These are phyloP conservation scores for Procambarus virginalis DNA, from an alignment of 1,140 invertebrate genomes.

Conservation along the genomic window DNA sequence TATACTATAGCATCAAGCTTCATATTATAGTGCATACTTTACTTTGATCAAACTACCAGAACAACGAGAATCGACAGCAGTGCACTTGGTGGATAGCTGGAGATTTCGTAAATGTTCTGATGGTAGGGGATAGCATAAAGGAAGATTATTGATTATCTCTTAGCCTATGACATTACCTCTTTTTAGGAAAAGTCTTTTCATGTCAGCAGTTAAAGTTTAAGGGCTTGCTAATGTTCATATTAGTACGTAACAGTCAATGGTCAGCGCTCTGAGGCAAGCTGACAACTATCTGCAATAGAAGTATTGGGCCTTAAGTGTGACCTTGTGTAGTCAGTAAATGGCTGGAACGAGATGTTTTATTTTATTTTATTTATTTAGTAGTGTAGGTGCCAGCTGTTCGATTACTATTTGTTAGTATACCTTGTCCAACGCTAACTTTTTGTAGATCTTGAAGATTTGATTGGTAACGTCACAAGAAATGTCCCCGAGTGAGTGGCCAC, in stretches of 20 bases:
- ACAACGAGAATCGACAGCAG: too few relatives aligned
- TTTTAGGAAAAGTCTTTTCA: neutral
- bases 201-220: neutral
- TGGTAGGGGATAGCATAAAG: neutral
- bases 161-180: neutral
- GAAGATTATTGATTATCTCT: neutral
- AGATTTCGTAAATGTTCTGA: too few relatives aligned
- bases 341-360: neutral
- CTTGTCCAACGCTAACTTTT: neutral
- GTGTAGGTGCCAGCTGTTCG: neutral
- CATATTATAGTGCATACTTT: too few relatives aligned
- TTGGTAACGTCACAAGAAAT: neutral
- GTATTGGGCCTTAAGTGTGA: neutral
- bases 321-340: neutral
- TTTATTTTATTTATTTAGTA: neutral
- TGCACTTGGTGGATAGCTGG: too few relatives aligned
- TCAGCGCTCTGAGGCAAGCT: neutral
- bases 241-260: neutral
- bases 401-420: slow-evolving; percentile 1
- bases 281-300: neutral
- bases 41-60: too few relatives aligned
- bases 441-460: neutral
- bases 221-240: neutral
- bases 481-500: neutral
- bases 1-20: too few relatives aligned